phyloP scores from a whole-genome alignment of 2,113 vertebrate genomes.

The Tachuris rubrigastra region DNA sequence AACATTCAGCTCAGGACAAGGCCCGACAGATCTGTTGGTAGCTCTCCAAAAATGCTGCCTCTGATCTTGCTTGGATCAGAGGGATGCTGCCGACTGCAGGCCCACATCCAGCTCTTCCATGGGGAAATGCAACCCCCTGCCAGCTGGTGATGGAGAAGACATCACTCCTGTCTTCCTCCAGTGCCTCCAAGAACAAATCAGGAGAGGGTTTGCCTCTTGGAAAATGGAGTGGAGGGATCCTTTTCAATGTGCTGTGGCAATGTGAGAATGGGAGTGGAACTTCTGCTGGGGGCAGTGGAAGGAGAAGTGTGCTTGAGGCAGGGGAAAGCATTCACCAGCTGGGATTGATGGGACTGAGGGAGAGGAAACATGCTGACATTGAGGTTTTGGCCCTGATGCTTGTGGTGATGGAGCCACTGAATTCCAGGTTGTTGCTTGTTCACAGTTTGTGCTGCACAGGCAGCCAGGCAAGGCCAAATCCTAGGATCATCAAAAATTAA shows the following conservation, averaged over 20 bases:
- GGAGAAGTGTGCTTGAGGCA: not conserved
- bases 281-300: rapidly evolving
- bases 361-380: rapidly evolving
- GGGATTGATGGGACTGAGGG: not conserved
- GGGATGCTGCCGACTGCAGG: not conserved
- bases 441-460: not conserved
- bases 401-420: not conserved
- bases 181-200: not conserved
- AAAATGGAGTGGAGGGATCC: not conserved
- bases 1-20: rapidly evolving
- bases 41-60: not conserved
- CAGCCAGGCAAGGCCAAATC: not conserved
- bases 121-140: not conserved
- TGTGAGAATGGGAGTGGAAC: rapidly evolving
- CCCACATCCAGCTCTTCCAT: not conserved
- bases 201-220: not conserved
- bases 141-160: not conserved
- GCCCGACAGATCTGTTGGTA: not conserved
- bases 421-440: not conserved
- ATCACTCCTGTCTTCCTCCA: not conserved
- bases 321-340: not conserved
- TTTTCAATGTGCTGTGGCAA: not conserved
- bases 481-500: not conserved
- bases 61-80: not conserved
- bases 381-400: not conserved